phyloP scores from a whole-genome alignment of 2,113 vertebrate species.

The Pycnonotus jocosus region DNA sequence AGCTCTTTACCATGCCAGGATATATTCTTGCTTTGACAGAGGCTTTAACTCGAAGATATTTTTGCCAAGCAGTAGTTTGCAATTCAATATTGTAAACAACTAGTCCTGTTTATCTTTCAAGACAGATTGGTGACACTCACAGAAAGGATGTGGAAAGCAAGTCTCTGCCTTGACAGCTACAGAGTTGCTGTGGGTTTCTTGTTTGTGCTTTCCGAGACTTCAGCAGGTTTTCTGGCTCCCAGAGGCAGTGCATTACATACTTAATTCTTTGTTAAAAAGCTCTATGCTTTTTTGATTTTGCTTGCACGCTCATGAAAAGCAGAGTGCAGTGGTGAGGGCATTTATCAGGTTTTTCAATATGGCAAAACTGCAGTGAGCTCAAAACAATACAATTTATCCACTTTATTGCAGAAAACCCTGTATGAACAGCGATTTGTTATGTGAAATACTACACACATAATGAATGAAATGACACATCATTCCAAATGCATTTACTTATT shows the following conservation, averaged over 20 bases:
- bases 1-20: not conserved
- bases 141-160: not conserved
- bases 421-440: rapidly evolving
- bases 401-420: not conserved
- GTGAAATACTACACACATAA: not conserved
- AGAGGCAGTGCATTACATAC: not conserved
- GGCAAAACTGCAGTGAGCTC: not conserved
- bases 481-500: not conserved
- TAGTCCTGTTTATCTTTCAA: not conserved
- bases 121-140: not conserved
- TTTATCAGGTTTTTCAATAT: not conserved
- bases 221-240: not conserved
- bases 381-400: not conserved
- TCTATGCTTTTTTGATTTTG: not conserved
- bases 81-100: not conserved
- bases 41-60: not conserved
- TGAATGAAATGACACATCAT: not conserved
- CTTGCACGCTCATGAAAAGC: not conserved
- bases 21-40: not conserved
- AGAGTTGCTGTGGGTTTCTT: not conserved
- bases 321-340: not conserved
- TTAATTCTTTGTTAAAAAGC: not conserved
- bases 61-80: not conserved
- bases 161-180: not conserved
- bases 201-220: not conserved